A percentile compares a stretch with the other conserved stretches of the same genome.
Evolutionary conservation across 2,888 invertebrate species (phyloP).

Genomic region (Lacanobia oleracea): DNA sequence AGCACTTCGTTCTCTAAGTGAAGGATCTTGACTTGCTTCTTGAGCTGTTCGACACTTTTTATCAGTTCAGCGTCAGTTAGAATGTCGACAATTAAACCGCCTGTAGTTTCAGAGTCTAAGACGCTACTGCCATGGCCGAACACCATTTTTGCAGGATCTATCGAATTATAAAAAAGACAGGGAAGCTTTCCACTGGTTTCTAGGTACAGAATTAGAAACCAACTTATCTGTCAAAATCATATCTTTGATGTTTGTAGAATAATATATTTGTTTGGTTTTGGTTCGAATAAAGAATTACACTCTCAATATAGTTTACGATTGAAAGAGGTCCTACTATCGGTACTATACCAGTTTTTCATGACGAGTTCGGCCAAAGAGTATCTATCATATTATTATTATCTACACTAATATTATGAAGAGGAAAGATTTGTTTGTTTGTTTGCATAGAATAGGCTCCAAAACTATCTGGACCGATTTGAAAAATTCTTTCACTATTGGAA

Average conservation of each 20-base stretch:
- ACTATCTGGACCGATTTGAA: too few relatives aligned
- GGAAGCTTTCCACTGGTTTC: neutral
- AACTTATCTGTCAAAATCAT: constrained; percentile 16
- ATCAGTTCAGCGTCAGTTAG: constrained; percentile 78
- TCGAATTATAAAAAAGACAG: neutral
- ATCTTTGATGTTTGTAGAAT: neutral
- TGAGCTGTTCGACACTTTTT: constrained; percentile 78
- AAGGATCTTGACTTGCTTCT: constrained; percentile 77
- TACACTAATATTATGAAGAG: too few relatives aligned
- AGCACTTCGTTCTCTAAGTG: constrained; percentile 88
- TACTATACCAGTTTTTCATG: neutral
- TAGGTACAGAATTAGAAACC: neutral
- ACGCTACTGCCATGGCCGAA: neutral
- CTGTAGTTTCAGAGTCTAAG: neutral
- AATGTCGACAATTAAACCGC: neutral
- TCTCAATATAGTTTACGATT: neutral
- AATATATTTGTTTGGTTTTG: neutral
- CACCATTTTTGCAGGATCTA: constrained; percentile 15
- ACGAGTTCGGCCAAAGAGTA: too few relatives aligned
- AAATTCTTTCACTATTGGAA: too few relatives aligned
- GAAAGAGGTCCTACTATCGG: neutral
- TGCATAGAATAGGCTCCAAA: too few relatives aligned
- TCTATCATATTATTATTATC: too few relatives aligned
- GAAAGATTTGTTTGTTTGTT: too few relatives aligned
- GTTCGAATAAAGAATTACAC: constrained; percentile 13